Conservation (phyloP, 2,113 vertebrate genomes). For the Dicerorhinus sumatrensis region DNA sequence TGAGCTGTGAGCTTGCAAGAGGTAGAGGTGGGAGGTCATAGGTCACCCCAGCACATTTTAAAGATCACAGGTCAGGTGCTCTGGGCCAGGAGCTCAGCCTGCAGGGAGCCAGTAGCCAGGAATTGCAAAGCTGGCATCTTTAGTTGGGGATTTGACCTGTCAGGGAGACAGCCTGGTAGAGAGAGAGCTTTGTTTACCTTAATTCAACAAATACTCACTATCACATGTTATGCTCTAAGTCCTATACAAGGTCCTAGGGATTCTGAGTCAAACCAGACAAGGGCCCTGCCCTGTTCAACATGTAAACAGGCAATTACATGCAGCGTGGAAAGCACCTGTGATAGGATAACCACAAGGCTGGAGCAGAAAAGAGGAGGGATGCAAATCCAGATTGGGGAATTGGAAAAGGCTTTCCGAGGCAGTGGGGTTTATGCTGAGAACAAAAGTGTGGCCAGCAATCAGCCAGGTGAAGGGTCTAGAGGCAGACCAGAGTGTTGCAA, state of each 20-base stretch:
- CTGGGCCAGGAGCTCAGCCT: not conserved
- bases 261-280: constrained; percentile 5
- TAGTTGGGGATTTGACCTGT: not conserved
- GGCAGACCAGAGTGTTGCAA: not conserved
- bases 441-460: not conserved
- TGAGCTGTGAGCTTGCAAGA: not conserved
- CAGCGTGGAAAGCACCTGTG: not conserved
- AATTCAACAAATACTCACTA: not conserved
- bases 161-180: not conserved
- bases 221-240: not conserved
- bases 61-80: constrained; percentile 21
- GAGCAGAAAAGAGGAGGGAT: not conserved
- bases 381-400: not conserved
- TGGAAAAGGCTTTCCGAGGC: not conserved
- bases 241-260: not conserved
- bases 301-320: not conserved
- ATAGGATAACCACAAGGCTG: not conserved
- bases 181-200: not conserved
- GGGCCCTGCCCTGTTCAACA: not conserved
- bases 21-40: not conserved
- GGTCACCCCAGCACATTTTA: not conserved
- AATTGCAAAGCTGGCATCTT: not conserved
- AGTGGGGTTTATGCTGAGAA: not conserved
- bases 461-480: not conserved
- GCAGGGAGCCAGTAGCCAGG: not conserved